Conservation (phyloP, 2,888 invertebrate species). For the Hemithea aestivaria region DNA sequence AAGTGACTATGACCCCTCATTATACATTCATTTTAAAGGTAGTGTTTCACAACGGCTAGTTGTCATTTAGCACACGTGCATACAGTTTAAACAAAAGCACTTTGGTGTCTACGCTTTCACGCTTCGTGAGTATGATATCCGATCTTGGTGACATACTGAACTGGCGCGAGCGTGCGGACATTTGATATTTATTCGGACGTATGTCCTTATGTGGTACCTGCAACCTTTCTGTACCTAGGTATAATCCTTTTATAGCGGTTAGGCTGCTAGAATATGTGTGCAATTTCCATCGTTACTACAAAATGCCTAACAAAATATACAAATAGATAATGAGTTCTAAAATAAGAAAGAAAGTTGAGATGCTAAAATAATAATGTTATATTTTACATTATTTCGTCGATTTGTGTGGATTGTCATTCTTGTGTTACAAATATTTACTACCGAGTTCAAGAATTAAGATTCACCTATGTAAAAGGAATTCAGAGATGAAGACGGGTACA, state of each 20-base stretch:
- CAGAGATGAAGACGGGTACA: too few species aligned
- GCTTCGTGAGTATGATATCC: slow-evolving; percentile 59
- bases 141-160: slow-evolving; percentile 59
- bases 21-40: slow-evolving; percentile 40
- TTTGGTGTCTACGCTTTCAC: slow-evolving; percentile 66
- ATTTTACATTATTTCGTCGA: too few species aligned
- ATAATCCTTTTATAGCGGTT: too few species aligned
- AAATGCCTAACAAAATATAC: too few species aligned
- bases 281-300: too few species aligned
- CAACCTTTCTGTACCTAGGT: slow-evolving; percentile 28
- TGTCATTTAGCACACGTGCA: slow-evolving; percentile 69
- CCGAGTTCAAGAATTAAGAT: too few species aligned
- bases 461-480: neutral
- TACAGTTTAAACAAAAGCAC: slow-evolving; percentile 63
- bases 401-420: too few species aligned
- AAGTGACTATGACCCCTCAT: slow-evolving; percentile 32
- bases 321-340: too few species aligned
- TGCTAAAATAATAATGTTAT: too few species aligned
- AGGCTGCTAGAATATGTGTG: too few species aligned
- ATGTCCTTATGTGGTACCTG: slow-evolving; percentile 38
- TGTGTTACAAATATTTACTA: too few species aligned
- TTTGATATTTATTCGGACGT: slow-evolving; percentile 27
- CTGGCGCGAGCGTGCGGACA: slow-evolving; percentile 36
- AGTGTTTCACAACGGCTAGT: slow-evolving; percentile 63
- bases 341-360: too few species aligned